Evolutionary conservation across 2,113 vertebrate genomes (phyloP).

Genomic region (Strix uralensis): DNA sequence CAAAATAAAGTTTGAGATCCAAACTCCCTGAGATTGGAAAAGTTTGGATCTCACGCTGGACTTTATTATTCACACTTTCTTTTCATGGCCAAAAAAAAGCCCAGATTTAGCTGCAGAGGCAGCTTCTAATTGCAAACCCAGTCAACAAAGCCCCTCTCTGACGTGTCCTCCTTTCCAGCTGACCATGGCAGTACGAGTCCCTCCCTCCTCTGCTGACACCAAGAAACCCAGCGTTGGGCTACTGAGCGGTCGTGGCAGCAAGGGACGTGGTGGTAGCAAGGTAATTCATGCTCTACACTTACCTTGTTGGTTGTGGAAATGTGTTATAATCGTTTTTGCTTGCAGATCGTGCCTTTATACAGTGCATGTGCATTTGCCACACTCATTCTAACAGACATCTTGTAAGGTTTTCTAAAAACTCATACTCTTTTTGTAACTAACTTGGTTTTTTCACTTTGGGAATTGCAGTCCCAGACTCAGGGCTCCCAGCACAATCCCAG

Average conservation of each 20-base stretch:
- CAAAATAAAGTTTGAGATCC: neutral
- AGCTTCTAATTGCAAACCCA: neutral
- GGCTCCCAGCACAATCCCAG: neutral
- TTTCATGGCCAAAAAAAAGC: neutral
- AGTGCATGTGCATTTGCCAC: neutral
- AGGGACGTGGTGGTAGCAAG: neutral
- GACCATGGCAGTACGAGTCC: neutral
- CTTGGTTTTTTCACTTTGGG: fast-evolving
- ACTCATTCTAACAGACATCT: neutral
- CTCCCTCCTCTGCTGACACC: neutral
- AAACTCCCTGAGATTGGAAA: neutral
- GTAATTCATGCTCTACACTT: neutral
- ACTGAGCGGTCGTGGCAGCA: too few species aligned
- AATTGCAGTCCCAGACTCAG: neutral
- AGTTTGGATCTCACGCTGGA: neutral
- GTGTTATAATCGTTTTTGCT: neutral
- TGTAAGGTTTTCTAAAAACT: neutral
- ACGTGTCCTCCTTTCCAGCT: neutral
- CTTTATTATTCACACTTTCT: neutral
- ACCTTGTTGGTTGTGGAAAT: neutral
- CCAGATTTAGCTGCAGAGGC: neutral
- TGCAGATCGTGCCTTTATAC: neutral
- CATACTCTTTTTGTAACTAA: neutral
- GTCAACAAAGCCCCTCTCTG: neutral
- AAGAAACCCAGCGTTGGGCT: neutral